Conservation (phyloP, 2,797 vertebrate genomes). For the Macrochelys suwanniensis region DNA sequence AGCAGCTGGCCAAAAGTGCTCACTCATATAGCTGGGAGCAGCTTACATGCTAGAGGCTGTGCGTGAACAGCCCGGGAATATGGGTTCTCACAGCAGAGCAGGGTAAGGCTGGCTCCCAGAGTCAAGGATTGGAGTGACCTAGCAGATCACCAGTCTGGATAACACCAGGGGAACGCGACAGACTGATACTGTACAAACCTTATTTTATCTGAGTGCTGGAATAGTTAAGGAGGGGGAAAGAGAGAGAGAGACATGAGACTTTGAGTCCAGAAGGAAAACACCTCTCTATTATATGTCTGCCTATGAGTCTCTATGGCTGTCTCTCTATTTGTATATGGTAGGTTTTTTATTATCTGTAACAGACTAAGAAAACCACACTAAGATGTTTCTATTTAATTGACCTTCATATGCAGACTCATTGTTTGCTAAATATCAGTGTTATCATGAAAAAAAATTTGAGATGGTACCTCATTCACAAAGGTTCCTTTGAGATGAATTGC, state of each 20-base stretch:
- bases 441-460: not conserved
- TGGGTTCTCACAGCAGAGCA: too few species aligned
- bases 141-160: too few species aligned
- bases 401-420: not conserved
- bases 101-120: too few species aligned
- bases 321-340: not conserved
- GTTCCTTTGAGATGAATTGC: slow-evolving; percentile 28
- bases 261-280: slow-evolving; percentile 44
- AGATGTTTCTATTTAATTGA: not conserved
- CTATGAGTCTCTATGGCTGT: not conserved
- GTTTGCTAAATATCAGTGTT: slow-evolving; percentile 45
- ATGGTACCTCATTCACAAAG: slow-evolving; percentile 5
- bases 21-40: too few species aligned
- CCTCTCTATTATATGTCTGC: not conserved
- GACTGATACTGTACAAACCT: slow-evolving; percentile 15
- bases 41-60: too few species aligned
- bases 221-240: not conserved
- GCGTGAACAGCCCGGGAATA: too few species aligned
- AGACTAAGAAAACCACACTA: not conserved
- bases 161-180: too few species aligned
- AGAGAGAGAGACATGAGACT: not conserved
- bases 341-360: not conserved
- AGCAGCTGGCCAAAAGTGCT: too few species aligned
- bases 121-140: too few species aligned
- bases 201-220: slow-evolving; percentile 37